Evolutionary conservation across 2,113 vertebrate species (phyloP).

Genomic region (Rattus rattus): DNA sequence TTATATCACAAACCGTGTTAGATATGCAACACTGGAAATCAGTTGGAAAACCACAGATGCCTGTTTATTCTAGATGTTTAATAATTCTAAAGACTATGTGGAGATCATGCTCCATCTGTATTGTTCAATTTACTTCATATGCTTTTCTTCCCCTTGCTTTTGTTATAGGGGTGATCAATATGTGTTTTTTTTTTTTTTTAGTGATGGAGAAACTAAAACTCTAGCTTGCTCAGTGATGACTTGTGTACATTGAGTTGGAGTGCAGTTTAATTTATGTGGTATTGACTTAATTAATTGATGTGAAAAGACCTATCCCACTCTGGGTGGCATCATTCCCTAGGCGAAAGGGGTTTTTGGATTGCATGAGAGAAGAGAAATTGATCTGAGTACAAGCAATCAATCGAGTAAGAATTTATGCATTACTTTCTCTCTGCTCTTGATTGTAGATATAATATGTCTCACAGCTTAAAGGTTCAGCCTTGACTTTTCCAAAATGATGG

Average conservation of each 20-base stretch:
- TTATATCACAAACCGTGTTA: not conserved
- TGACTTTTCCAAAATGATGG: not conserved
- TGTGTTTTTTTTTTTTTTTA: not conserved
- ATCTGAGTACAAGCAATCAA: not conserved
- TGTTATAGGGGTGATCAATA: not conserved
- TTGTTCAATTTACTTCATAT: not conserved
- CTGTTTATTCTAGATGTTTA: not conserved
- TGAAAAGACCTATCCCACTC: not conserved
- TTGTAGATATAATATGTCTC: not conserved
- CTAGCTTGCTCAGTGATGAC: not conserved
- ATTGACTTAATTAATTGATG: not conserved
- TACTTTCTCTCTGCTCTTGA: not conserved
- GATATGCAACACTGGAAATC: not conserved
- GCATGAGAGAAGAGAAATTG: not conserved
- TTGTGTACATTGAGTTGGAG: not conserved
- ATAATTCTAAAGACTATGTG: conserved; percentile 28
- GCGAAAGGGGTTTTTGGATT: not conserved
- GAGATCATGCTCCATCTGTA: not conserved
- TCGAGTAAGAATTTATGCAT: no score
- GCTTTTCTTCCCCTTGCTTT: not conserved
- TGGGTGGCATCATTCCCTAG: not conserved
- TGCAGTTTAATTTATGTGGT: not conserved
- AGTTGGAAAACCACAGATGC: not conserved
- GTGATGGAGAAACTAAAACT: not conserved
- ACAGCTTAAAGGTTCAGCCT: not conserved